A percentile compares a stretch with the other conserved stretches of the same genome.
phyloP scores from a whole-genome alignment of 2,888 invertebrate species.

The Vandiemenella viatica region DNA sequence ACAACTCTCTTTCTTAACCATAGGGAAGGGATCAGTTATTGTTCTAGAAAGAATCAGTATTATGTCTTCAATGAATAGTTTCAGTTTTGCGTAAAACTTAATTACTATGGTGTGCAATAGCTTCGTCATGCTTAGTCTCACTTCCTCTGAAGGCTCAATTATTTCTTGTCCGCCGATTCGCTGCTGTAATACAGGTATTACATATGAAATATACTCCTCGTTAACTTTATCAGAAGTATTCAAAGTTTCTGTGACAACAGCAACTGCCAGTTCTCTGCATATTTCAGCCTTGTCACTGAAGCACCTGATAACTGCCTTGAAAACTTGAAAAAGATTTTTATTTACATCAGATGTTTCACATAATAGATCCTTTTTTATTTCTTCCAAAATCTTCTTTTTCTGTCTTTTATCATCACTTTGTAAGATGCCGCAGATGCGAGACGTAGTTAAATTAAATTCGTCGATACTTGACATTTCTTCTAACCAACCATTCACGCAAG shows the following conservation, averaged over 20 bases:
- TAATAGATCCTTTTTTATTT: slow-evolving; percentile 36
- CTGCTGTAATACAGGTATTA: slow-evolving; percentile 59
- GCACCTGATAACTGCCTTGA: slow-evolving; percentile 31
- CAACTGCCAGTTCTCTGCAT: slow-evolving; percentile 42
- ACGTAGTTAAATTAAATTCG: no score
- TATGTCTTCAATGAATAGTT: slow-evolving; percentile 59
- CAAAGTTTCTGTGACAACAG: slow-evolving; percentile 40
- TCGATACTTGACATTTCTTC: no score
- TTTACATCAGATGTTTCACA: no score
- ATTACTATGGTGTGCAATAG: slow-evolving; percentile 50
- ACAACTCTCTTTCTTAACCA: slow-evolving; percentile 66
- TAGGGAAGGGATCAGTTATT: slow-evolving; percentile 60
- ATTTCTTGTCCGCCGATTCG: slow-evolving; percentile 65
- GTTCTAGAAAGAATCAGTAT: slow-evolving; percentile 56
- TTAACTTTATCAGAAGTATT: slow-evolving; percentile 39
- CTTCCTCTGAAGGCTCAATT: slow-evolving; percentile 61
- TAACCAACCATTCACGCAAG: no score
- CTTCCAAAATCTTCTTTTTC: slow-evolving; percentile 39
- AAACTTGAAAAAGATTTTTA: no score
- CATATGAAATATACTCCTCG: slow-evolving; percentile 57
- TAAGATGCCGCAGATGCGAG: slow-evolving; percentile 24
- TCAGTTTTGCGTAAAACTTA: slow-evolving; percentile 44
- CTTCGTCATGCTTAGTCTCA: slow-evolving; percentile 51
- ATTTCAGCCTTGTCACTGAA: slow-evolving; percentile 44
- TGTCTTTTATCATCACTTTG: slow-evolving; percentile 44